Evolutionary conservation across 2,113 vertebrate genomes (phyloP), one percentile per base, ranked within the genome.

Genomic region (Poecilia latipinna): DNA sequence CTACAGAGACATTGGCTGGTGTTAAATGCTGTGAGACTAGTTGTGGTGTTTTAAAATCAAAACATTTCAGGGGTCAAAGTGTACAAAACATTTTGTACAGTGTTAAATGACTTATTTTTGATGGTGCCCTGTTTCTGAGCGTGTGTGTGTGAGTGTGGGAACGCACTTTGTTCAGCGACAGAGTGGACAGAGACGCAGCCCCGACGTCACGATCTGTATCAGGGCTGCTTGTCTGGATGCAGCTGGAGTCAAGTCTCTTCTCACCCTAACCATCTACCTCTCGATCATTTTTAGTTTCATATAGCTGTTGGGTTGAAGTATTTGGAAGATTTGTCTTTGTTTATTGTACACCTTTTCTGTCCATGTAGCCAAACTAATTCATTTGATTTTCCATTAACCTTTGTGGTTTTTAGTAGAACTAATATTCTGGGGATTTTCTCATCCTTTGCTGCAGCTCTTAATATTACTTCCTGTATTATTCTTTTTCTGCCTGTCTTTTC

Each of bases 251-350:
- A 64, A 51, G 42, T 48, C 61, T 67, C 67, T 68, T 67, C 33
- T 68, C 71, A 76, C 78, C 87, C 74, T 82, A 87, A 91, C 85
- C 84, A 94, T 93, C 93, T 94, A 94, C 94, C 93, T 94, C 94
- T 92, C 64, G 68, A 70, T 48, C 82, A 62, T 76, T 57, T 90
- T 68, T 71, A 81, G 71, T 82, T 81, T 70, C 77, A 73, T 54
- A 65, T 63, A 66, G 65, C 32, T 7, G 32, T 67, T 70, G 42
- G 32, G 71, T 70, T 73, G 75, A 60, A 72, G 37, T 57, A 35
- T 39, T 39, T 76, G 19, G 62, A 22, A 44, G 13, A 42, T 42
- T 15, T 37, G 11, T 37, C 11, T 61, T 75, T 44, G 62, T 28
- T n/a, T 19, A 22, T 54, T 4, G 19, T 37, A 66, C 11, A 19